Percentiles rank a stretch among this genome's conserved stretches.
Evolutionary conservation across 2,113 vertebrate genomes (phyloP).

Genomic region (Larimichthys polyactis): DNA sequence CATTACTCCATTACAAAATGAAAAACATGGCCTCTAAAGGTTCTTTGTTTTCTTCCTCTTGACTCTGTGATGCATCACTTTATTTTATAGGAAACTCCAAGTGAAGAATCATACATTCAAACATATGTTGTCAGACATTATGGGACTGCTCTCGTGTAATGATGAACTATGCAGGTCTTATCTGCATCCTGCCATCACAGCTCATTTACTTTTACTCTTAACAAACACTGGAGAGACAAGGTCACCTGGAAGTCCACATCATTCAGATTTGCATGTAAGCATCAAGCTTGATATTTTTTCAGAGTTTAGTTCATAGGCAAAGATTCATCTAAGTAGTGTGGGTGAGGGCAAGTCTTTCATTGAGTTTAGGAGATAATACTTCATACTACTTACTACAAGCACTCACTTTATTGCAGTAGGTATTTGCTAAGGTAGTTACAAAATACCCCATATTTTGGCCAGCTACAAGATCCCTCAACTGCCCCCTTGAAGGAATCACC

Average conservation of each 20-base stretch:
- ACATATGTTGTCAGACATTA: slow-evolving; percentile 10
- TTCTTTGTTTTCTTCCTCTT: slow-evolving; percentile 31
- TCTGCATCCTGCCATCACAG: not conserved
- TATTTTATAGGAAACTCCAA: slow-evolving; percentile 4
- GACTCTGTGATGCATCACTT: slow-evolving; percentile 9
- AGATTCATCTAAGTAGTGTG: not conserved
- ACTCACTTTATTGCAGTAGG: not conserved
- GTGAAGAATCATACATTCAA: slow-evolving; percentile 3
- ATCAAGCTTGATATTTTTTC: not conserved
- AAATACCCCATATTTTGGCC: not conserved
- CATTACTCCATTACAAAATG: slow-evolving; percentile 43
- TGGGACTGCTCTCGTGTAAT: slow-evolving; percentile 27
- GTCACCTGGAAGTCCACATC: not conserved
- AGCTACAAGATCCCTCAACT: slow-evolving; percentile 5
- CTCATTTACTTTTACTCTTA: not conserved
- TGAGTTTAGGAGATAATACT: not conserved
- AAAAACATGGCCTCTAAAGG: slow-evolving; percentile 40
- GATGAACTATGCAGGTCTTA: not conserved
- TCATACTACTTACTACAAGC: not conserved
- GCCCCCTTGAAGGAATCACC: slow-evolving; percentile 24
- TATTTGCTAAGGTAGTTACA: not conserved
- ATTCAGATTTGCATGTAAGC: not conserved
- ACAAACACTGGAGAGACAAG: not conserved
- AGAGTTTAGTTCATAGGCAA: not conserved
- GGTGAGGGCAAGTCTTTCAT: not conserved